Percentiles rank a stretch among this genome's conserved stretches.
These are phyloP conservation scores for Chanos chanos DNA, from an alignment of 2,797 vertebrate species.

Conservation along the genomic window DNA sequence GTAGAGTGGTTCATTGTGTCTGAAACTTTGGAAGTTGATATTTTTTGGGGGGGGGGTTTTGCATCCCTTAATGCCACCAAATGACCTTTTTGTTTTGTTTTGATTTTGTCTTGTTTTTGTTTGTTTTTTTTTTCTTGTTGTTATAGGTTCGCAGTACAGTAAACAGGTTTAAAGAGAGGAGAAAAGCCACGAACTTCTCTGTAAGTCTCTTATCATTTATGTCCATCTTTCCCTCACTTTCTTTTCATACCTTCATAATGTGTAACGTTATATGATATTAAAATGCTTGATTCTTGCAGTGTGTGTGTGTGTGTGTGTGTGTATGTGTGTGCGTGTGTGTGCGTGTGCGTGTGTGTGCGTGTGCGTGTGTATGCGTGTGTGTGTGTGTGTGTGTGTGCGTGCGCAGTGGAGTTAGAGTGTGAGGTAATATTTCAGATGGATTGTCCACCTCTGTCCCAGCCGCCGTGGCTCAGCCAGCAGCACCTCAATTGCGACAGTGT, in stretches of 20 bases:
- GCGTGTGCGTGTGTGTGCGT: slow-evolving; percentile 6
- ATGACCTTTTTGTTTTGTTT: slow-evolving; percentile 38
- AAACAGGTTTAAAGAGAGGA: slow-evolving; percentile 78
- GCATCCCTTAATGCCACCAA: neutral
- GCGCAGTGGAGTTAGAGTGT: slow-evolving; percentile 8
- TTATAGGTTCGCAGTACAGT: slow-evolving; percentile 76
- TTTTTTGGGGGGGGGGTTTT: too few species aligned
- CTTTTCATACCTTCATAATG: slow-evolving; percentile 1
- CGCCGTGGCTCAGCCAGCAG: slow-evolving; percentile 21
- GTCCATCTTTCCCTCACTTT: slow-evolving; percentile 26
- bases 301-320: neutral
- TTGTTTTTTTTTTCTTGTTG: slow-evolving; percentile 15
- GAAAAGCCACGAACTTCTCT: slow-evolving; percentile 77
- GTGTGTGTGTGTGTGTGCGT: neutral
- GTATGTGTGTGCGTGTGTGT: neutral
- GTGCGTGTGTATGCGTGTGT: neutral
- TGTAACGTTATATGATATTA: neutral
- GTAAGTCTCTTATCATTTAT: slow-evolving; percentile 53
- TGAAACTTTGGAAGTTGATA: too few species aligned
- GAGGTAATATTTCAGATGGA: slow-evolving; percentile 29
- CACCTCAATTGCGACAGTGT: slow-evolving; percentile 80
- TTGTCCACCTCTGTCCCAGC: neutral
- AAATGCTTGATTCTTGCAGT: neutral
- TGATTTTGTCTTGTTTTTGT: slow-evolving; percentile 15
- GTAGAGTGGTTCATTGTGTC: too few species aligned